phyloP scores from a whole-genome alignment of 2,113 vertebrate species.

The Embiotoca jacksoni region DNA sequence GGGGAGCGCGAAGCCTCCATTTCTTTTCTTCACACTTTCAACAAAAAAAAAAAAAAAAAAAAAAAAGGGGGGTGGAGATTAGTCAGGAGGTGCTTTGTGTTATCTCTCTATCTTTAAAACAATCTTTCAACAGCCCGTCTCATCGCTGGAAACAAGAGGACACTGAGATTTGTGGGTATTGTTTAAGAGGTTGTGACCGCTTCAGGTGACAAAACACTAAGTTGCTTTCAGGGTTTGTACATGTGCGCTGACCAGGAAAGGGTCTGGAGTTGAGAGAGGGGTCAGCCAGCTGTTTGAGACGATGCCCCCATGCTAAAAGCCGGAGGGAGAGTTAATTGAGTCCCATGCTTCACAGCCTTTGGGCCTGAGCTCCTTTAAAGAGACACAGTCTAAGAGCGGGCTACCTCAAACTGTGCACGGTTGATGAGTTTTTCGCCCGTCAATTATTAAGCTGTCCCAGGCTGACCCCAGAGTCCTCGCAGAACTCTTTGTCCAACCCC shows the following conservation, averaged over 20 bases:
- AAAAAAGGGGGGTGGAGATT: conserved; percentile 56
- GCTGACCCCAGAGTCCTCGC: conserved; percentile 66
- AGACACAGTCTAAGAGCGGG: conserved; percentile 47
- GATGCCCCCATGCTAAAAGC: conserved; percentile 72
- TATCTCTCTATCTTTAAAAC: conserved; percentile 69
- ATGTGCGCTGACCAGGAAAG: conserved; percentile 76
- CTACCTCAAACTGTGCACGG: conserved; percentile 78
- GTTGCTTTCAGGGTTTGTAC: conserved; percentile 50
- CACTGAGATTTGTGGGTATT: conserved; percentile 54
- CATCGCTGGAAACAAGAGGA: conserved; percentile 42
- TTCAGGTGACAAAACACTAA: conserved; percentile 60
- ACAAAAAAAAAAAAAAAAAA: conserved; percentile 18
- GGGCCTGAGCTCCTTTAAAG: conserved; percentile 76
- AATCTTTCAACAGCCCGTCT: conserved; percentile 38
- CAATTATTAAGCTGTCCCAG: conserved; percentile 84
- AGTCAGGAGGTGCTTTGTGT: conserved; percentile 65
- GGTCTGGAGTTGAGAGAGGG: conserved; percentile 51
- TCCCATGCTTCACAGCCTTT: conserved; percentile 80
- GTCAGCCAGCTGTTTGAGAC: conserved; percentile 65
- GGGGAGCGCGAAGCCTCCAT: conserved; percentile 64
- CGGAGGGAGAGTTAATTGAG: conserved; percentile 86
- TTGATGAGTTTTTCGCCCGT: conserved; percentile 77
- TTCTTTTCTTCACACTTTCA: conserved; percentile 51
- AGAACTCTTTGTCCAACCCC: conserved; percentile 25
- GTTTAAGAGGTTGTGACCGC: conserved; percentile 53